Conservation (phyloP, 2,888 invertebrate genomes). For the Latrodectus elegans region DNA sequence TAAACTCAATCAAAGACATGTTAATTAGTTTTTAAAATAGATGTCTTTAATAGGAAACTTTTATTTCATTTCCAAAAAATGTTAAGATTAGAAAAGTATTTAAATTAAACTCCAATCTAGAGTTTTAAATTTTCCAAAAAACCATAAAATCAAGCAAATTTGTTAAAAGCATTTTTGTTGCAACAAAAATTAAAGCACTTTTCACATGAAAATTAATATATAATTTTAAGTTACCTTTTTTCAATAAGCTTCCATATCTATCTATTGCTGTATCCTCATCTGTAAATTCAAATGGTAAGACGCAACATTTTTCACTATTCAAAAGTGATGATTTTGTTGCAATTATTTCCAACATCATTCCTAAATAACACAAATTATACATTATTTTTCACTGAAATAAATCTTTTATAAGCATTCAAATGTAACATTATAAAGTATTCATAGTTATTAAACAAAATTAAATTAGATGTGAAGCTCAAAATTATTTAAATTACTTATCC, state of each 20-base stretch:
- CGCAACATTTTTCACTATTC: slow-evolving; percentile 1
- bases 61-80: too few relatives aligned
- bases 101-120: too few relatives aligned
- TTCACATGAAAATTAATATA: too few relatives aligned
- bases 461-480: not conserved
- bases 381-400: not conserved
- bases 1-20: too few relatives aligned
- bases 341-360: slow-evolving; percentile 53
- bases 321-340: slow-evolving; percentile 15
- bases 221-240: slow-evolving; percentile 76
- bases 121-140: too few relatives aligned
- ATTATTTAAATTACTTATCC: too few relatives aligned
- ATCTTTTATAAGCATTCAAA: not conserved
- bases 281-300: slow-evolving; percentile 43
- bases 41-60: too few relatives aligned
- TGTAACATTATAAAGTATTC: not conserved
- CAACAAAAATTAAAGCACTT: too few relatives aligned
- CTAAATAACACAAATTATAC: slow-evolving; percentile 20
- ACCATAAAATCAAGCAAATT: too few relatives aligned
- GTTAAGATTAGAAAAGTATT: too few relatives aligned
- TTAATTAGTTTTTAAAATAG: too few relatives aligned
- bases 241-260: slow-evolving; percentile 72
- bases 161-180: too few relatives aligned
- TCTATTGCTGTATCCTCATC: slow-evolving; percentile 9
- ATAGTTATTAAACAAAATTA: not conserved